These are phyloP conservation scores for Lepeophtheirus nordmannii DNA, from an alignment of 2,888 invertebrate genomes.

Conservation along the genomic window DNA sequence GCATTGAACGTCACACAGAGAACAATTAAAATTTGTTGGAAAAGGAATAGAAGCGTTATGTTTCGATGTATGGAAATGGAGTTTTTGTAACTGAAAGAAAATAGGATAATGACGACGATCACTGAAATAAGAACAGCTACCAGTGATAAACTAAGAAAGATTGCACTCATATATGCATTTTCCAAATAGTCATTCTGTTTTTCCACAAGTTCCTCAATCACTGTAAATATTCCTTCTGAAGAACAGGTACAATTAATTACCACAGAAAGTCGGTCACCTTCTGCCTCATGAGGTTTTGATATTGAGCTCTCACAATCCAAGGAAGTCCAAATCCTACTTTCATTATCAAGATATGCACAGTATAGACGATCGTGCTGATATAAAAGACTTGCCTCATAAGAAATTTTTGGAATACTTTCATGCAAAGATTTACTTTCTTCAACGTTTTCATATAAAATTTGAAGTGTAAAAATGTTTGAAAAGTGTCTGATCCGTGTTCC, in stretches of 20 bases:
- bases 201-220: constrained; percentile 6
- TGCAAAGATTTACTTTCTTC: not conserved
- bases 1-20: constrained; percentile 68
- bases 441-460: not conserved
- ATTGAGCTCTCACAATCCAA: constrained; percentile 19
- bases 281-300: not conserved
- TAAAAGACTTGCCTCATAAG: not conserved
- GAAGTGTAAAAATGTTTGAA: constrained; percentile 12
- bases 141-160: constrained; percentile 74
- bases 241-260: constrained; percentile 29
- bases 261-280: not conserved
- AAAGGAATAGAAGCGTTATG: constrained; percentile 71
- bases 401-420: not conserved
- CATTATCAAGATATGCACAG: constrained; percentile 3
- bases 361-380: constrained; percentile 1
- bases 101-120: constrained; percentile 59
- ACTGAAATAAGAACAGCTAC: constrained; percentile 62
- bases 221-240: constrained; percentile 9
- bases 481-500: constrained; percentile 6
- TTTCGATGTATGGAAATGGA: constrained; percentile 88
- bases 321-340: constrained; percentile 18
- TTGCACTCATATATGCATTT: constrained; percentile 64
- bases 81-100: constrained; percentile 50
- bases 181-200: constrained; percentile 8
- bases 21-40: constrained; percentile 68